phyloP scores from a whole-genome alignment of 2,888 invertebrate genomes.

The Thereva unica region DNA sequence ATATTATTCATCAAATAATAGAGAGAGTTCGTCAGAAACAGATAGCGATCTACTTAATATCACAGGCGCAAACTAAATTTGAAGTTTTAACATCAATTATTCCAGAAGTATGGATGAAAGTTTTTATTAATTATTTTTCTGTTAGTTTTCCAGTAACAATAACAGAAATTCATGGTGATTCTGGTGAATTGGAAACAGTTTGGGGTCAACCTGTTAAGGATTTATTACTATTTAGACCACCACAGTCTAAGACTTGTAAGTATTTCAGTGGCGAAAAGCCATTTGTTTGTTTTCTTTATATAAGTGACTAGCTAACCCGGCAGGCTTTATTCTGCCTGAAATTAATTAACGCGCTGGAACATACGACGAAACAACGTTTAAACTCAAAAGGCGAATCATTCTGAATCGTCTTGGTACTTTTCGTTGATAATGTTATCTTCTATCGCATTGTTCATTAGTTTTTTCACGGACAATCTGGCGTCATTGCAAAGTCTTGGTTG shows the following conservation, averaged over 20 bases:
- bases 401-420: too few relatives aligned
- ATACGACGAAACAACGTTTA: too few relatives aligned
- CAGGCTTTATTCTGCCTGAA: too few relatives aligned
- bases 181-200: constrained; percentile 50
- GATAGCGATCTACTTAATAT: constrained; percentile 54
- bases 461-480: too few relatives aligned
- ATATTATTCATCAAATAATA: constrained; percentile 51
- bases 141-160: constrained; percentile 55
- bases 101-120: constrained; percentile 54
- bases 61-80: constrained; percentile 54
- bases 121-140: constrained; percentile 56
- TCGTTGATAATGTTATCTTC: too few relatives aligned
- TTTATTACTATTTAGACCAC: constrained; percentile 55
- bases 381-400: too few relatives aligned
- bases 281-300: background rate
- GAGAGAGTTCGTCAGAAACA: constrained; percentile 52
- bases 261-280: background rate
- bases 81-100: constrained; percentile 53
- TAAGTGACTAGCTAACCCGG: too few relatives aligned
- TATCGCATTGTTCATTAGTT: too few relatives aligned
- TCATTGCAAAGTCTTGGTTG: too few relatives aligned
- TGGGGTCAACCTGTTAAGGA: constrained; percentile 56
- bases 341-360: too few relatives aligned
- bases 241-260: constrained; percentile 57
- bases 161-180: constrained; percentile 54